Conservation (phyloP, 2,888 invertebrate genomes). For the Ischnus inquisitorius region DNA sequence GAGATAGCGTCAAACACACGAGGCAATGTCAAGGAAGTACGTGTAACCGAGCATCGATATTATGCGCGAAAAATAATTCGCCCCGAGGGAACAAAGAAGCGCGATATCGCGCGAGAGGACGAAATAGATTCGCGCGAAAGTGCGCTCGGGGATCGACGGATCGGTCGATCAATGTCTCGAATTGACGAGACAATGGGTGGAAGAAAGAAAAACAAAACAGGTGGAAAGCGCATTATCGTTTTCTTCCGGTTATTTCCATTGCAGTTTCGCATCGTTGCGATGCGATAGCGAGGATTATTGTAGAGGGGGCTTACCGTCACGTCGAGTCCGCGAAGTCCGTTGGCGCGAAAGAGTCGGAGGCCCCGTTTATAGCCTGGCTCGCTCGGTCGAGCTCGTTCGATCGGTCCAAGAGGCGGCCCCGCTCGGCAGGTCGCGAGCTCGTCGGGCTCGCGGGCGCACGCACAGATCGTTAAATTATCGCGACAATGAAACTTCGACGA, state of each 20-base stretch:
- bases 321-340: constrained; percentile 1
- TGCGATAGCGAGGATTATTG: not conserved
- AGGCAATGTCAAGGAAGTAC: constrained; percentile 69
- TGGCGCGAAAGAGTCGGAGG: constrained; percentile 27
- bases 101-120: not conserved
- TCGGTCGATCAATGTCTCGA: not conserved
- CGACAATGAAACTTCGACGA: not conserved
- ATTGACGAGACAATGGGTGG: not conserved
- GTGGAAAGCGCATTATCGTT: no score
- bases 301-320: constrained; percentile 12
- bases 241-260: no score
- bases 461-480: constrained; percentile 1
- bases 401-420: constrained; percentile 7
- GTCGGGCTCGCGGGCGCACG: not conserved
- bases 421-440: constrained; percentile 5
- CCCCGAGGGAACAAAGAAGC: not conserved
- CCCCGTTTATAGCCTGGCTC: not conserved
- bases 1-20: constrained; percentile 40
- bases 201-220: no score
- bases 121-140: not conserved
- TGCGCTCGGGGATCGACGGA: not conserved
- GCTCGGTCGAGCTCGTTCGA: constrained; percentile 13
- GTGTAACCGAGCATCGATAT: constrained; percentile 15
- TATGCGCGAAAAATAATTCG: constrained; percentile 5
- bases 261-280: no score